phyloP scores from a whole-genome alignment of 2,888 invertebrate species.

The Parthenolecanium corni region DNA sequence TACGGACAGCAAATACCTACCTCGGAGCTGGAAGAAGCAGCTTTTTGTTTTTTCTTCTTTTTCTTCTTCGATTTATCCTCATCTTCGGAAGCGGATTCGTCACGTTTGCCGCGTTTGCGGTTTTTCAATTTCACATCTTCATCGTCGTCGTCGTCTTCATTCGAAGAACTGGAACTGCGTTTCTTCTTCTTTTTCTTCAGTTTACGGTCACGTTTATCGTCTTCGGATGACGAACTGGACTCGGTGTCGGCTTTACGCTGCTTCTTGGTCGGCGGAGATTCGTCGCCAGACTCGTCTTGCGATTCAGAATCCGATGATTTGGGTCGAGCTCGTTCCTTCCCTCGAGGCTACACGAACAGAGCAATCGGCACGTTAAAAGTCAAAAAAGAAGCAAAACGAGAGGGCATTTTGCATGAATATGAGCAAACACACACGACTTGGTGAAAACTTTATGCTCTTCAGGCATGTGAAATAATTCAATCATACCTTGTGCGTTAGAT shows the following conservation, averaged over 20 bases:
- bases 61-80: constrained; percentile 37
- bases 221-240: constrained; percentile 15
- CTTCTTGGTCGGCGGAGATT: constrained; percentile 33
- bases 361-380: neutral
- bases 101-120: constrained; percentile 29
- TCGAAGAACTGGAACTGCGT: constrained; percentile 31
- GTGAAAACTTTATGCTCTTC: too few relatives aligned
- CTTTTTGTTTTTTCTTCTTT: constrained; percentile 42
- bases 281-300: constrained; percentile 22
- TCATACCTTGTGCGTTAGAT: too few relatives aligned
- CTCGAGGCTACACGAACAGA: constrained; percentile 15
- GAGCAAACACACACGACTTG: neutral
- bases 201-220: constrained; percentile 3
- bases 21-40: constrained; percentile 48
- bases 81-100: constrained; percentile 34
- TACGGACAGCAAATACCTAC: too few relatives aligned
- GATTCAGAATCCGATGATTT: constrained; percentile 20
- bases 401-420: too few relatives aligned
- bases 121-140: constrained; percentile 33
- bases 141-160: constrained; percentile 38
- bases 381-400: neutral
- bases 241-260: constrained; percentile 22
- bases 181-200: constrained; percentile 3
- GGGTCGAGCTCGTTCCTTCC: constrained; percentile 14
- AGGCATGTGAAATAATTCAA: too few relatives aligned